phyloP scores from a whole-genome alignment of 2,113 vertebrate species.

The Numenius arquata region DNA sequence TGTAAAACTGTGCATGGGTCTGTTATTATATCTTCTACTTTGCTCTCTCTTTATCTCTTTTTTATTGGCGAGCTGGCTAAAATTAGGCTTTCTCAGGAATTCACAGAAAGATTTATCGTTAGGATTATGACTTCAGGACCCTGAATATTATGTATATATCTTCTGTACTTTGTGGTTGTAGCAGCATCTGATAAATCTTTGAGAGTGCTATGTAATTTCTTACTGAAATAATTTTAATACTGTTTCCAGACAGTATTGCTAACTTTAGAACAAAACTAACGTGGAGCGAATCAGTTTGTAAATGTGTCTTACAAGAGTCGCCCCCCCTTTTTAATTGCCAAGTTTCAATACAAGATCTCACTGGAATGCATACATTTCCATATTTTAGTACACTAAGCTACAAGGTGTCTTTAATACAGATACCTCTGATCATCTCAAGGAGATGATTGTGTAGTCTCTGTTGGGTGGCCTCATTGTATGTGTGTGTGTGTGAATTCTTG shows the following conservation, averaged over 20 bases:
- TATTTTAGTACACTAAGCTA: neutral
- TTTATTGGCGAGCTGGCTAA: neutral
- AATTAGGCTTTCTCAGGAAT: neutral
- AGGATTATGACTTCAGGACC: neutral
- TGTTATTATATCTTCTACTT: neutral
- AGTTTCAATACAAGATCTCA: neutral
- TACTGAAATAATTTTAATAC: neutral
- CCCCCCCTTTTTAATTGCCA: neutral
- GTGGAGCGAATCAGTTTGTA: neutral
- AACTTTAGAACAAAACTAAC: neutral
- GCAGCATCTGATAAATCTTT: neutral
- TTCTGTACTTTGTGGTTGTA: neutral
- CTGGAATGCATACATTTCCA: neutral
- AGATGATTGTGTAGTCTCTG: neutral
- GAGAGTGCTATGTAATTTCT: neutral
- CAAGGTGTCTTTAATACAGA: neutral
- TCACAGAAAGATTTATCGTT: neutral
- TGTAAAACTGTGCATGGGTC: neutral
- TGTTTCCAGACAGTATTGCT: neutral
- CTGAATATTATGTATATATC: neutral
- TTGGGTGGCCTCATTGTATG: neutral
- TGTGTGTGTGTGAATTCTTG: neutral
- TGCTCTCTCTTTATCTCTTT: neutral
- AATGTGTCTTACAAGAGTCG: neutral
- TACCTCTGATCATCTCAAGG: neutral